Base-by-base conservation (phyloP, 2,888 invertebrate species). In the Ochropleura leucogaster region DNA sequence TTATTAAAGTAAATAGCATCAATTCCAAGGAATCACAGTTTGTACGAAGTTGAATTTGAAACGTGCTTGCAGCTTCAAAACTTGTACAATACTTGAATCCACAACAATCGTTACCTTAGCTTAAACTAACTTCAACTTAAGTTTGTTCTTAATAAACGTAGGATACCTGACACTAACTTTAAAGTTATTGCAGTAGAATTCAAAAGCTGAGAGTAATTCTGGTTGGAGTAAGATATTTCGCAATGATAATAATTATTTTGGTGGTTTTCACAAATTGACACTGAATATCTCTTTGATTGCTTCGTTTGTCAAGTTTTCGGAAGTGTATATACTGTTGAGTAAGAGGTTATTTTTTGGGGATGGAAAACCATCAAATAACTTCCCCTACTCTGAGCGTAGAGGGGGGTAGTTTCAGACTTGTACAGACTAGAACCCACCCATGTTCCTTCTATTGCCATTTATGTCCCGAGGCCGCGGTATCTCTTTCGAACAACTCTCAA, bases 31-130 rank as follows among this genome's bases (percentile, higher is more conserved):
- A 74, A 83, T 65, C 18, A 59, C 30, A 68, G 79, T 72, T 66
- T 30, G 42, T 30, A 46, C 47, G 67, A 79, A 83, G 62, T 74
- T 62, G 65, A 47, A 68, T 57, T 68, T 64, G 69, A 79, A 79
- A 47, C 68, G 64, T 55, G 60, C 83, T 80, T 53, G n/a, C 67
- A 73, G 59, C 44, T 83, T 62, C 40, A 10, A 72, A 73, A 73
- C 84, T 80, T 64, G 46, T 20, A 71, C 71, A 71, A 75, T 68
- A 83, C 60, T 72, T 70, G 72, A 40, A 74, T 81, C 67, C 57
- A 63, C 62, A 66, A 74, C 72, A 69, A 66, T 83, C 42, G 80
- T 72, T 73, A 70, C 60, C 53, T 69, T 30, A 49, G n/a, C 59
- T 79, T 62, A 47, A 73, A 59, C 60, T 62, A 62, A 68, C 40